A percentile compares a stretch with the other conserved stretches of the same genome.
Evolutionary conservation across 2,888 invertebrate species (phyloP).

Genomic region (Dioctria linearis): DNA sequence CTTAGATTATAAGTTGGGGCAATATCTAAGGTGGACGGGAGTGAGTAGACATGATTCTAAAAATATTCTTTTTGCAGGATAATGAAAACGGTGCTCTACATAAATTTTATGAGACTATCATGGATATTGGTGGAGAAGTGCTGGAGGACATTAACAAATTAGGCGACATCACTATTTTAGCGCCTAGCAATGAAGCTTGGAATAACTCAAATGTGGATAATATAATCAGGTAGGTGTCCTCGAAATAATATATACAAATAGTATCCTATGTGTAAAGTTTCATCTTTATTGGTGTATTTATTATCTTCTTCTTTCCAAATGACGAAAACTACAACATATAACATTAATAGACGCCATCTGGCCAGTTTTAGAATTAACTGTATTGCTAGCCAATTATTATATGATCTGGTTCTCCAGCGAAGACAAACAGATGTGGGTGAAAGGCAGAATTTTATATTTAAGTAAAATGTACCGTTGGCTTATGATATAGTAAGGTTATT

Average conservation of each 20-base stretch:
- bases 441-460: no score
- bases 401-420: no score
- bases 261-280: no score
- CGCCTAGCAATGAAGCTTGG: slow-evolving; percentile 92
- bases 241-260: not conserved
- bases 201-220: slow-evolving; percentile 81
- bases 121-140: slow-evolving; percentile 83
- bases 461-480: no score
- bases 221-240: slow-evolving; percentile 73
- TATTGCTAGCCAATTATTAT: no score
- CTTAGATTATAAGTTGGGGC: not conserved
- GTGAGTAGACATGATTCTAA: not conserved
- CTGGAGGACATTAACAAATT: slow-evolving; percentile 79
- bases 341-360: no score
- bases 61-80: slow-evolving; percentile 71
- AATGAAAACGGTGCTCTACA: slow-evolving; percentile 83
- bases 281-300: no score
- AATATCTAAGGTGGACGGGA: not conserved
- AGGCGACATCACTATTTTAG: slow-evolving; percentile 87
- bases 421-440: no score
- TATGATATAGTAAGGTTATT: no score
- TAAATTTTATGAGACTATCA: slow-evolving; percentile 87
- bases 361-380: no score
- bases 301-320: no score
- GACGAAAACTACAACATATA: no score